A percentile compares a stretch with the other conserved stretches of the same genome.
phyloP scores from a whole-genome alignment of 2,113 vertebrate genomes.

The Prunella himalayana region DNA sequence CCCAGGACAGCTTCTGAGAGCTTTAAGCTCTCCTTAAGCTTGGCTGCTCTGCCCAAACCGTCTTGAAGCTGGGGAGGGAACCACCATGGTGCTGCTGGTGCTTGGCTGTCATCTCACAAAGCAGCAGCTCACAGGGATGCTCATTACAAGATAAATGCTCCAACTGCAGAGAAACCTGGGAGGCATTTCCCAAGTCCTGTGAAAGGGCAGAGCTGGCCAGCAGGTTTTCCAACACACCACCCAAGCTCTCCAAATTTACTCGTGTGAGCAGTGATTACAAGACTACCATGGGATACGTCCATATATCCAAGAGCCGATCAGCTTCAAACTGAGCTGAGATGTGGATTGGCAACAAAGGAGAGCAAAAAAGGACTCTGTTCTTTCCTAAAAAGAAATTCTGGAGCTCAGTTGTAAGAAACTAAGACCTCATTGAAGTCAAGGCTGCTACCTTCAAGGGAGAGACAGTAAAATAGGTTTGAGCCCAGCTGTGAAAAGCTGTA shows the following conservation, averaged over 20 bases:
- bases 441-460: neutral
- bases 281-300: fast-evolving
- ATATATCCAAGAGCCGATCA: neutral
- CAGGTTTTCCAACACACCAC: fast-evolving
- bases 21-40: neutral
- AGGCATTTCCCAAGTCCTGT: neutral
- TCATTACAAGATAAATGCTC: neutral
- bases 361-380: neutral
- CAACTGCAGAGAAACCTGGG: neutral
- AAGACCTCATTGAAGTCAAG: neutral
- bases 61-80: neutral
- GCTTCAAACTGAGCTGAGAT: neutral
- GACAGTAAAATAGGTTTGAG: neutral
- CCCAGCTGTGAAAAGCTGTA: neutral
- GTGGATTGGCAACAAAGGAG: neutral
- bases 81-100: fast-evolving
- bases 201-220: neutral
- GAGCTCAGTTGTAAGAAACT: neutral
- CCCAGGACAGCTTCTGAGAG: neutral
- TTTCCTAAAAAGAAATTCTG: neutral
- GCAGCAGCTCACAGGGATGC: neutral
- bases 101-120: fast-evolving
- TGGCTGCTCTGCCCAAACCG: neutral
- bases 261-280: fast-evolving
- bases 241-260: neutral